phyloP scores from a whole-genome alignment of 2,797 vertebrate genomes.

The Podarcis siculus region DNA sequence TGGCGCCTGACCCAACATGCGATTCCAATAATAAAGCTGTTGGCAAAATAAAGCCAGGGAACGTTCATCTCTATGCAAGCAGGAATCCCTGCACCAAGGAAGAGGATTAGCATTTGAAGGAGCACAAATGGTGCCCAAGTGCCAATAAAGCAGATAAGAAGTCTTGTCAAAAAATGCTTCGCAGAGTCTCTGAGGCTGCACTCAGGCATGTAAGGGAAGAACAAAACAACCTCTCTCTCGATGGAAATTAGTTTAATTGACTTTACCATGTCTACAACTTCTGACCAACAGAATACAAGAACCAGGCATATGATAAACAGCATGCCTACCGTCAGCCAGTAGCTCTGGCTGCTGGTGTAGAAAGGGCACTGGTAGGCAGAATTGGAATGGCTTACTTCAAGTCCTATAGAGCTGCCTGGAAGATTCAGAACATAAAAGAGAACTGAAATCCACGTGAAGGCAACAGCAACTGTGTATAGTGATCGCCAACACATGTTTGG shows the following conservation, averaged over 20 bases:
- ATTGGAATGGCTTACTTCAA: conserved; percentile 51
- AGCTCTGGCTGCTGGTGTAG: conserved; percentile 72
- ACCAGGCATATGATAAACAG: conserved; percentile 42
- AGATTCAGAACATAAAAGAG: conserved; percentile 75
- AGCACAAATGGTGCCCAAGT: conserved; percentile 84
- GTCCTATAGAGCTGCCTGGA: conserved; percentile 52
- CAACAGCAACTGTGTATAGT: conserved; percentile 55
- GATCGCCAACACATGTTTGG: conserved; percentile 52
- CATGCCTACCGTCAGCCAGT: conserved; percentile 73
- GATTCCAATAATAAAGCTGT: conserved; percentile 84
- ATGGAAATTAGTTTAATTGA: conserved; percentile 56
- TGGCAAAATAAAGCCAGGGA: conserved; percentile 87
- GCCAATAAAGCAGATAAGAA: conserved; percentile 79
- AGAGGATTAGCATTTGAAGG: conserved; percentile 75
- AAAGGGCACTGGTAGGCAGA: conserved; percentile 75
- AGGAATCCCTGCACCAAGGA: conserved; percentile 78
- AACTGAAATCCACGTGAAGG: conserved; percentile 76
- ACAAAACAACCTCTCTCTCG: conserved; percentile 48
- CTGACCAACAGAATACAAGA: conserved; percentile 62
- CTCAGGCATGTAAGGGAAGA: conserved; percentile 63
- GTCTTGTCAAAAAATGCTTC: conserved; percentile 68
- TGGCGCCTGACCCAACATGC: conserved; percentile 78
- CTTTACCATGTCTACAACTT: conserved; percentile 63
- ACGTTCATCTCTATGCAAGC: conserved; percentile 87
- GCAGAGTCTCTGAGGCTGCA: conserved; percentile 21